Evolutionary conservation across 2,888 invertebrate species (phyloP), one percentile per base, ranked within the genome.

Genomic region (Kuschelorhynchus macadamiae): DNA sequence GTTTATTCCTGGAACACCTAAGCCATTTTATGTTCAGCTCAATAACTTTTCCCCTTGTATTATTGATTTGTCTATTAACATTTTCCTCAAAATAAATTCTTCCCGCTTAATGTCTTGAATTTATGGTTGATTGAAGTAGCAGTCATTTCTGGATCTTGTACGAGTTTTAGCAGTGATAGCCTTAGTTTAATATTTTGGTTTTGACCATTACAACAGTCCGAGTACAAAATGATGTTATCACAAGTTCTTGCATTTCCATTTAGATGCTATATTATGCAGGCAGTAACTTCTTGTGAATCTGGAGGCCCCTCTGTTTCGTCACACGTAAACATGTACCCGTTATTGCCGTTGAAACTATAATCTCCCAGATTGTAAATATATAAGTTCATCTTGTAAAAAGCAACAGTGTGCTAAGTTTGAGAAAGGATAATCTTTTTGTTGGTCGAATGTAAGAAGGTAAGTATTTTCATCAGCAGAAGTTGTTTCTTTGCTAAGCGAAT

Each of bases 391-490:
- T 69, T 60, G 21, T 65, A 65, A 20, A 57, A 67, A 12, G 61
- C 61, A 11, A 61, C 62, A 60, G 65, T 9, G 32, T 60, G 55
- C 39, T 60, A 17, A 65, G 2, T 66, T 69, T 65, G 12, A 57
- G 50, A 62, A 62, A 70, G 18, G 70, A 41, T 17, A 67, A 52
- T 62, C 67, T 70, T 70, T 70, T 25, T 62, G 20, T 33, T 62
- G 49, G 12, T 70, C 62, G 25, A 70, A 70, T 9, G 60, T 71
- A 9, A 68, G 14, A 8, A 71, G n/a, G n/a, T 64, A 50, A 25
- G 16, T 65, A 9, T 20, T 55, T 25, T 67, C 66, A 16, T 12
- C 25, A 9, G 60, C 60, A 18, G 33, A 25, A 1, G 18, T 8
- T 25, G 53, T 42, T 44, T 70, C 70, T 8, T n/a, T 59, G 17